Conservation (phyloP, 2,113 vertebrate genomes). For the Daubentonia madagascariensis region DNA sequence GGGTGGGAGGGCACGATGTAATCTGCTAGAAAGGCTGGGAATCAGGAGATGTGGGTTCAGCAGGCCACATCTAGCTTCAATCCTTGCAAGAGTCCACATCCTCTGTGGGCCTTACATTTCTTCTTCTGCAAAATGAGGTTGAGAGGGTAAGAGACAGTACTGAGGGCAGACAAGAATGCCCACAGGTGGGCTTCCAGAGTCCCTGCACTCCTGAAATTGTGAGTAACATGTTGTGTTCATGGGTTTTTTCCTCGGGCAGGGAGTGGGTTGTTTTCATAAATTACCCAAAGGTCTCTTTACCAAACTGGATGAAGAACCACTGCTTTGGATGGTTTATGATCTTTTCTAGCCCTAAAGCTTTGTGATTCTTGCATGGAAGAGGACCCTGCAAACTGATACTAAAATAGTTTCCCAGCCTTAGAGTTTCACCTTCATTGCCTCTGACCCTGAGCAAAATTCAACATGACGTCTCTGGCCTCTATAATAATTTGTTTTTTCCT, state of each 20-base stretch:
- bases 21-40: background rate
- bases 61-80: background rate
- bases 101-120: background rate
- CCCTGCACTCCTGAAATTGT: background rate
- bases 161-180: background rate
- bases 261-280: background rate
- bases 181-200: background rate
- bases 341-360: slow-evolving; percentile 36
- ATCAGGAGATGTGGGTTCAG: background rate
- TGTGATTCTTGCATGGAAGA: background rate
- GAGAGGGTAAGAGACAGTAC: background rate
- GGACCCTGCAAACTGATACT: background rate
- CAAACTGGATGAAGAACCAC: background rate
- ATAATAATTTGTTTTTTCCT: background rate
- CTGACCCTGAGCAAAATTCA: slow-evolving; percentile 29
- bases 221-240: background rate
- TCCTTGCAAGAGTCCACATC: background rate
- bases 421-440: background rate
- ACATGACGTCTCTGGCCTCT: background rate
- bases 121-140: background rate
- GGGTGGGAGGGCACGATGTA: no score
- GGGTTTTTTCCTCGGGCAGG: background rate
- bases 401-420: background rate
- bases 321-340: background rate
- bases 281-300: background rate